These are phyloP conservation scores for Tinea trinotella DNA, from an alignment of 2,888 invertebrate species.

Conservation along the genomic window DNA sequence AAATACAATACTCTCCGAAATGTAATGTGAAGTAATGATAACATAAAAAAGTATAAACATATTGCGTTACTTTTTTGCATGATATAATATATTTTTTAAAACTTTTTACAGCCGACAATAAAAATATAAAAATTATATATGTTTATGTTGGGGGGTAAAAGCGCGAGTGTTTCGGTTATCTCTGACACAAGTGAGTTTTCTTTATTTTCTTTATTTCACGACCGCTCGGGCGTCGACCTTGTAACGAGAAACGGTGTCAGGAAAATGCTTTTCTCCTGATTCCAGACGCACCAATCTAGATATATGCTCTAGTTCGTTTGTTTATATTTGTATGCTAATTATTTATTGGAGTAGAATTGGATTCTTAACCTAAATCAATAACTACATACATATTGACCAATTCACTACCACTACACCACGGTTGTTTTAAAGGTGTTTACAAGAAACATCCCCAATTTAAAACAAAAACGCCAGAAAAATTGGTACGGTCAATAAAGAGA, in stretches of 20 bases:
- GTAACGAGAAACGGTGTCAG: slow-evolving; percentile 48
- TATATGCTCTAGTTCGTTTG: slow-evolving; percentile 6
- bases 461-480: too few relatives aligned
- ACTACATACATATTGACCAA: too few relatives aligned
- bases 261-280: slow-evolving; percentile 51
- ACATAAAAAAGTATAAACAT: neutral
- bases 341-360: neutral
- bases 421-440: too few relatives aligned
- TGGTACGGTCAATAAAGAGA: too few relatives aligned
- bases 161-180: slow-evolving; percentile 5
- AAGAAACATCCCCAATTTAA: too few relatives aligned
- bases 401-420: too few relatives aligned
- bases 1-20: too few relatives aligned
- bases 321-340: neutral
- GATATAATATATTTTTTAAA: neutral
- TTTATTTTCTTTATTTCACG: slow-evolving; percentile 19
- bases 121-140: slow-evolving; percentile 5
- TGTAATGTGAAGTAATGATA: too few relatives aligned
- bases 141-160: neutral
- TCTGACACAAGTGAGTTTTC: slow-evolving; percentile 14
- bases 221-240: slow-evolving; percentile 48
- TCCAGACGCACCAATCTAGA: neutral
- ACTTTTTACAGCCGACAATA: slow-evolving; percentile 1
- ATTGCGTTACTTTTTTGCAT: neutral
- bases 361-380: too few relatives aligned